A percentile compares a stretch with the other conserved stretches of the same genome.
These are phyloP conservation scores for Pseudopipra pipra DNA, from an alignment of 2,113 vertebrate genomes.

Conservation along the genomic window DNA sequence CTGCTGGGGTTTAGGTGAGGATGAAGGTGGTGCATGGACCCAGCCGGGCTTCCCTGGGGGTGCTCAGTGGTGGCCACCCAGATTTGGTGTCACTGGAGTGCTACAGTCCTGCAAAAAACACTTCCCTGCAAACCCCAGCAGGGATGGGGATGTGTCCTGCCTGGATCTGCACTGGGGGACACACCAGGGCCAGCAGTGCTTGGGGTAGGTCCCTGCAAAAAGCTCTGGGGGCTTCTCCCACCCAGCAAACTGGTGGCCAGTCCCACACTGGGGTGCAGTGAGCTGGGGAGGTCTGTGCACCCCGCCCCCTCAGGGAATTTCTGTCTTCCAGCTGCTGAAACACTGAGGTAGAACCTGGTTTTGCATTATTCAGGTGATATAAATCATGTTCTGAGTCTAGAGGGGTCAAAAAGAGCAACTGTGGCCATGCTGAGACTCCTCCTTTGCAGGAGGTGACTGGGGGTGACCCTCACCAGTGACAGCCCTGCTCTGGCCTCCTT, in stretches of 20 bases:
- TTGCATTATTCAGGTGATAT: not conserved
- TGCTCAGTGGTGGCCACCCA: not conserved
- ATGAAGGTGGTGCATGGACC: not conserved
- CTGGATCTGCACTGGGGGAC: not conserved
- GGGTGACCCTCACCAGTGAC: not conserved
- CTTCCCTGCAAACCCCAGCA: not conserved
- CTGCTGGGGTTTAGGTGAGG: not conserved
- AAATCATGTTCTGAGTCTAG: not conserved
- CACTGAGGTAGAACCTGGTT: not conserved
- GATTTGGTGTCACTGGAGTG: not conserved
- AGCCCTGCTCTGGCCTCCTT: not conserved
- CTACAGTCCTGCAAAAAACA: not conserved
- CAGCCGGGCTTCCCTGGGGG: not conserved
- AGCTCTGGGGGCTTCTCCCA: not conserved
- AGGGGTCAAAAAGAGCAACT: not conserved
- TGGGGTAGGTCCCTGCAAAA: not conserved
- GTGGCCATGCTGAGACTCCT: not conserved
- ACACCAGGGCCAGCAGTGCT: not conserved
- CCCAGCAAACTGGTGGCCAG: not conserved
- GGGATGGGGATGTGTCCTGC: not conserved
- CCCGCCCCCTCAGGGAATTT: not conserved
- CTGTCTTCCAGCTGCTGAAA: not conserved
- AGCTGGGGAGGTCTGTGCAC: not conserved
- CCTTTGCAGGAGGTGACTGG: not conserved
- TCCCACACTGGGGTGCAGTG: not conserved